Conservation (phyloP, 1,140 invertebrate genomes). For the Magallana gigas region DNA sequence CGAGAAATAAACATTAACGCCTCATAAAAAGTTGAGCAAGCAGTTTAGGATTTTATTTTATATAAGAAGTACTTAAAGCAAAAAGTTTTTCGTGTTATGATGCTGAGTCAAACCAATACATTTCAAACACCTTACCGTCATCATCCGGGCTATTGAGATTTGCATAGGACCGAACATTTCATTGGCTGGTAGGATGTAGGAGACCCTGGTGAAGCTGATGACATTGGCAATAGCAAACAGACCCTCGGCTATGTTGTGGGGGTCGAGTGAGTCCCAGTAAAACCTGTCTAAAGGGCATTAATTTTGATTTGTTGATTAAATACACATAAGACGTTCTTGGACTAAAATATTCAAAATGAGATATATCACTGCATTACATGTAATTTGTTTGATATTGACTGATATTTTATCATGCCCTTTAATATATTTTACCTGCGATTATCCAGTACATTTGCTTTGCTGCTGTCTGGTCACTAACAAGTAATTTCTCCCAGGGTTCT, state of each 20-base stretch:
- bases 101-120: no score
- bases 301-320: no score
- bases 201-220: constrained; percentile 73
- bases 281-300: constrained; percentile 69
- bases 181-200: constrained; percentile 75
- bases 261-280: constrained; percentile 76
- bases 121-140: constrained; percentile 63
- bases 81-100: no score
- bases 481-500: constrained; percentile 61
- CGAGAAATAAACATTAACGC: no score
- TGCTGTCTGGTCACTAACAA: constrained; percentile 38
- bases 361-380: no score
- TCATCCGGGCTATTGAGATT: constrained; percentile 75
- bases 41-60: no score
- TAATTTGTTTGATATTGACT: no score
- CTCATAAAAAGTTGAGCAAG: no score
- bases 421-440: constrained; percentile 62
- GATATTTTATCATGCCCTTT: no score
- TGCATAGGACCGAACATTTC: constrained; percentile 76
- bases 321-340: no score
- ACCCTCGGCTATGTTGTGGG: constrained; percentile 71
- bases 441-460: constrained; percentile 69
- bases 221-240: constrained; percentile 76
- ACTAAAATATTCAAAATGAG: no score
- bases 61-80: no score